Base-by-base conservation (phyloP, 1,140 invertebrate genomes). In the Ips typographus region DNA sequence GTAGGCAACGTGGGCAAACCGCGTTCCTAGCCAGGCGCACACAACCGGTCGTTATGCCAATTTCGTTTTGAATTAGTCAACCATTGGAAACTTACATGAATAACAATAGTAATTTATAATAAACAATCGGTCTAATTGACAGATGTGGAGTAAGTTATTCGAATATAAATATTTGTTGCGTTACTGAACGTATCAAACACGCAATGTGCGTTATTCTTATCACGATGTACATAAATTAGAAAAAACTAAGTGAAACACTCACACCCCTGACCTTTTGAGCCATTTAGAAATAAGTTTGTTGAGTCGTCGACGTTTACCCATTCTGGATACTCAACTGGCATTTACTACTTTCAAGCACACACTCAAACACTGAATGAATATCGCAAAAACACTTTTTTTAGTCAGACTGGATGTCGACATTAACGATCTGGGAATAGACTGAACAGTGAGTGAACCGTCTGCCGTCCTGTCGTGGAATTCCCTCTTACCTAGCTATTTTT, bases 201-300 rank as follows among this genome's bases (percentile, higher is more conserved):
- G 22, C 22, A 22, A 22, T 22, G 22, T 22, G 22, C 22, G 22
- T 22, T 22, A 22, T 22, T 22, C 22, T 22, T 22, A 22, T 22
- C 22, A 22, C 0, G 22, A 22, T 22, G 22, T 22, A 22, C 22
- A 22, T 22, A 22, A 22, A 22, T 22, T 22, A 22, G 22, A 22
- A 22, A 22, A 22, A 22, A 22, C 22, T 22, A 22, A 22, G 22
- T 22, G 22, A 22, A 22, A 22, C 22, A 22, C 22, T 22, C 22
- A 22, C 22, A 22, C 22, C 22, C 22, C 71, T 49, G 65, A 76
- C 74, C 74, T 76, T 61, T 76, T 76, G 55, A 76, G 73, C 74
- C 74, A 76, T 60, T 76, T 76, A 36, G 66, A 73, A 47, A 76
- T 76, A 40, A 76, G 64, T 47, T 73, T 70, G 66, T 76, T 76